A percentile compares a stretch with the other conserved stretches of the same genome.
phyloP scores from a whole-genome alignment of 2,113 vertebrate species.

The Gasterosteus nipponicus region DNA sequence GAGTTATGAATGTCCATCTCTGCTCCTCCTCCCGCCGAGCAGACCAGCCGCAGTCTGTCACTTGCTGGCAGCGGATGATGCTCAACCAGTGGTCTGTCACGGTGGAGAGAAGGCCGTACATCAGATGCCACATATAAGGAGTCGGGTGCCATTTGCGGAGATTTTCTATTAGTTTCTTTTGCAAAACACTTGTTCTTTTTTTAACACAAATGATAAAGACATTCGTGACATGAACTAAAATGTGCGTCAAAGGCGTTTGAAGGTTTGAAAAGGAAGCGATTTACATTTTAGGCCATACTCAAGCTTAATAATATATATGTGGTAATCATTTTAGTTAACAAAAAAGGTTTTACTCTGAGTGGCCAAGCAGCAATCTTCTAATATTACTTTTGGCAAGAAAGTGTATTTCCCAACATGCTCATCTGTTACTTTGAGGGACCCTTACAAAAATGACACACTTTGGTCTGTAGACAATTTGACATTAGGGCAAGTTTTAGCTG shows the following conservation, averaged over 20 bases:
- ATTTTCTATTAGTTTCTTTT: slow-evolving; percentile 1
- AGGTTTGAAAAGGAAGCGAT: background rate
- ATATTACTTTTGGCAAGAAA: background rate
- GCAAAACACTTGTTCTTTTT: background rate
- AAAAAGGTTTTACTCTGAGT: background rate
- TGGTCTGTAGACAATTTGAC: background rate
- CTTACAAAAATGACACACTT: background rate
- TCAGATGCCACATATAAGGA: slow-evolving; percentile 18
- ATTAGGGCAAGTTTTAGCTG: slow-evolving; percentile 17
- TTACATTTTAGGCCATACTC: background rate
- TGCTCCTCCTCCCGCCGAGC: slow-evolving; percentile 50
- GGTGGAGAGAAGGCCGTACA: background rate
- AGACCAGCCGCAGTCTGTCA: slow-evolving; percentile 61
- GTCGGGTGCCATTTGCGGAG: slow-evolving; percentile 16
- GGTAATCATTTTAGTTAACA: background rate
- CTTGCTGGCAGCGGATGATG: slow-evolving; percentile 49
- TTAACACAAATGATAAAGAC: background rate
- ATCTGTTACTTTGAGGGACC: background rate
- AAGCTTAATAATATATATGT: background rate
- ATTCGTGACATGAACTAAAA: background rate
- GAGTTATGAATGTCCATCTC: slow-evolving; percentile 58
- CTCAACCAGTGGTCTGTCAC: slow-evolving; percentile 22
- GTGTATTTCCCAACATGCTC: background rate
- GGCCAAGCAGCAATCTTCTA: background rate
- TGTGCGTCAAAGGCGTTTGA: background rate